Conservation (phyloP, 92 coral and sea anemone species). For the Pocillopora grandis region DNA sequence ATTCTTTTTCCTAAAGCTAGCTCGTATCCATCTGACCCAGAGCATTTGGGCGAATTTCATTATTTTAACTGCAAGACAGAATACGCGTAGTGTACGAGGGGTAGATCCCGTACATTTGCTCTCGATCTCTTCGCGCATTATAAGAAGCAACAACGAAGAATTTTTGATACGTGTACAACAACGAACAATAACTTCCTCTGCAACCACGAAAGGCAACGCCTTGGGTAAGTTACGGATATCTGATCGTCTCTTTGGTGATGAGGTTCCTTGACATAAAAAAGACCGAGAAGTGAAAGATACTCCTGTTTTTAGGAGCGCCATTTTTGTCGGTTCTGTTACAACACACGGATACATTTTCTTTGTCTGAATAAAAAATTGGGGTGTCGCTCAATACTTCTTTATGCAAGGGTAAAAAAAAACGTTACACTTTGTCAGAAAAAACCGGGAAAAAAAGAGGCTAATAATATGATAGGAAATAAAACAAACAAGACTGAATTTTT, state of each 20-base stretch:
- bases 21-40: neutral
- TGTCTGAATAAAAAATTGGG: neutral
- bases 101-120: neutral
- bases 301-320: neutral
- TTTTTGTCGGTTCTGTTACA: neutral
- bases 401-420: neutral
- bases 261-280: conserved; percentile 1
- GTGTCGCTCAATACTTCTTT: neutral
- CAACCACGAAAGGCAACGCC: neutral
- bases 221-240: conserved; percentile 7
- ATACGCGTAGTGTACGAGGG: neutral
- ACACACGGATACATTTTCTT: neutral
- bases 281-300: neutral
- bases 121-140: neutral
- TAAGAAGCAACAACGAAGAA: neutral
- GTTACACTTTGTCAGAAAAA: neutral
- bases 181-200: conserved; percentile 4
- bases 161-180: neutral
- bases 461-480: neutral
- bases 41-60: neutral
- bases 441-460: neutral
- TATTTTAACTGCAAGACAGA: neutral
- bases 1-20: neutral
- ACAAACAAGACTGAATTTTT: neutral
- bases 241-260: neutral